Evolutionary conservation across 2,888 invertebrate genomes (phyloP), one percentile per base, ranked within the genome.

Genomic region (Apomyelois bistriatella): DNA sequence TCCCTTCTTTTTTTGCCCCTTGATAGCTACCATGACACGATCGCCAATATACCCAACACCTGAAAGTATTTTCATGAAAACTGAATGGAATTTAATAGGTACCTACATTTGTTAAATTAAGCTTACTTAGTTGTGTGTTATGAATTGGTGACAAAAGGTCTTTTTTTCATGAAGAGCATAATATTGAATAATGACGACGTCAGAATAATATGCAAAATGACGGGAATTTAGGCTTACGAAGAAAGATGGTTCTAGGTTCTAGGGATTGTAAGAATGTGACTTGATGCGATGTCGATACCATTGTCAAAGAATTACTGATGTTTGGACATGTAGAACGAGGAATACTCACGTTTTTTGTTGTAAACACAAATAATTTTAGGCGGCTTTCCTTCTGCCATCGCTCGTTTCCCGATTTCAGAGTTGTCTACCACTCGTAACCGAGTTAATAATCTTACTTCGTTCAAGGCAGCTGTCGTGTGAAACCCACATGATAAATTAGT

Each of bases 351-450:
- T 66, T 88, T 92, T 87, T 95, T 96, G 81, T 96, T 98, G 74
- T 98, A 99, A 54, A 99, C 94, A 75, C 99, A 98, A 71, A 99
- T 99, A 70, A 96, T 94, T 79, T 94, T 95, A 0, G 99, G 98
- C 9, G 98, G 97, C 82, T 95, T 96, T 46, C 99, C 99, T 76
- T 97, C 96, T 1, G 95, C 93, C 95, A 98, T 98, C 1, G 99
- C 98, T 75, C 95, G 93, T 79, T 97, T 98, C 35, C 99, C 99
- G 56, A 99, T 93, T 63, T 95, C 95, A 53, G 98, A 98, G 83
- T 99, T 99, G 82, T 99, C 99, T 1, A 99, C 99, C 5, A 99
- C 98, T 68, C 98, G 91, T 12, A 99, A 86, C 48, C 97, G 91
- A 1, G 96, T 93, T 61, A 97, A 70, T 74, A 94, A 93, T 38